Conservation (phyloP, 2,797 vertebrate species). For the Lepus oiostolus region DNA sequence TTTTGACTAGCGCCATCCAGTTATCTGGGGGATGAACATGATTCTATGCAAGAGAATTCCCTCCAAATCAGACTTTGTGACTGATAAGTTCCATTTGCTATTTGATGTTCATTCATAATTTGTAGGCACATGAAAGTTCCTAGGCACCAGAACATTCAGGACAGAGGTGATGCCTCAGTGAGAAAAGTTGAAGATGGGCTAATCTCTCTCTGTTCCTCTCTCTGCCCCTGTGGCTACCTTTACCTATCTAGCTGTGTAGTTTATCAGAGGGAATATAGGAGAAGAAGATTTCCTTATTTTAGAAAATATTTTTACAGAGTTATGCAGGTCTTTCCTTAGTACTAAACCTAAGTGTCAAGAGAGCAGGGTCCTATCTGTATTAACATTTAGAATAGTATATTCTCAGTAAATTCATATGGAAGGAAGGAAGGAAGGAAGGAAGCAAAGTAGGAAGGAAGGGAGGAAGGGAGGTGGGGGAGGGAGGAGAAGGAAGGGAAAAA, state of each 20-base stretch:
- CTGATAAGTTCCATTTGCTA: neutral
- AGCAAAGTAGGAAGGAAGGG: too few relatives aligned
- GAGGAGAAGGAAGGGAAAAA: neutral
- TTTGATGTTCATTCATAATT: neutral
- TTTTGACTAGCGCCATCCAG: neutral
- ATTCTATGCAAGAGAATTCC: neutral
- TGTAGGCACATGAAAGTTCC: neutral
- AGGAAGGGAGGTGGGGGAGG: neutral
- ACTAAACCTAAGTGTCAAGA: neutral
- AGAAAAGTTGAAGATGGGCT: neutral
- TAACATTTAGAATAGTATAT: neutral
- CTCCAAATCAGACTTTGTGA: neutral
- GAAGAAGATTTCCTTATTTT: neutral
- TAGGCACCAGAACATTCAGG: neutral
- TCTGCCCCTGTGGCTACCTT: neutral
- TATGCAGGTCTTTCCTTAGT: neutral
- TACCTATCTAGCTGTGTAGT: neutral
- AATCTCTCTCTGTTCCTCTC: neutral
- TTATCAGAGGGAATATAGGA: neutral
- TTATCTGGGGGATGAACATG: neutral
- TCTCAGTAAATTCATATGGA: neutral
- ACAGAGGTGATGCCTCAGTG: neutral
- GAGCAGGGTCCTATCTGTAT: neutral
- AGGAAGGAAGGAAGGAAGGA: neutral
- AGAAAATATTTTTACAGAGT: neutral